Base-by-base conservation (phyloP, 1,140 invertebrate genomes). In the Drosophila aff. region DNA sequence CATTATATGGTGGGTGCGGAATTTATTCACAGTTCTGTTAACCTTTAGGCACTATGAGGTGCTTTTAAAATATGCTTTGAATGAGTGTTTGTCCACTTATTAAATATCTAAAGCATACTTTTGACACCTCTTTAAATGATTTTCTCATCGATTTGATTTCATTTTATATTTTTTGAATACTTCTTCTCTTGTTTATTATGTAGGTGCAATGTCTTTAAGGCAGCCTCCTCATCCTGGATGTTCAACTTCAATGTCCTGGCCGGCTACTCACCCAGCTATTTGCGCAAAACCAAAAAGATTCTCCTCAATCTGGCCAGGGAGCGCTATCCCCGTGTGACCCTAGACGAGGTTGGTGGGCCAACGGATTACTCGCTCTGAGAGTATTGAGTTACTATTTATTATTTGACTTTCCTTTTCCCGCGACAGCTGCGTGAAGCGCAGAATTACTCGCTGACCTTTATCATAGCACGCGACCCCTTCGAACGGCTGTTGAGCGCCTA, bases 401-500 rank as follows among this genome's bases (percentile, higher is more conserved):
- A 46, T 68, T 63, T 57, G 28, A 16, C 38, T 65, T 75, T 49
- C 9, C 16, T 11, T 75, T 76, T 50, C 44, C 63, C 28, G 16
- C 36, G 44, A n/a, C 49, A 89, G 92, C 76, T 93, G 16, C 85
- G 83, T 26, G 91, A 93, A 64, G 92, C 92, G 41, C 91, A 92
- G 79, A 95, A 95, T 81, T 94, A 95, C 86, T 96, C 95, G 60
- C 94, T 96, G 52, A 96, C 96, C 61, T 97, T 98, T 86, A 94
- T 98, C 49, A 98, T 99, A 77, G 97, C 97, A 0, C 94, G 98
- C 61, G 97, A 98, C 94, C 98, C 98, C 10, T 95, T 98, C 74
- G 97, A 99, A 92, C 94, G 98, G 82, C 94, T 98, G 40, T 94
- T 98, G 47, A 98, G 97, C 44, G 97, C 97, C 16, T 99, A 98